Conservation (phyloP, 2,113 vertebrate genomes). For the Sinocyclocheilus anophthalmus region DNA sequence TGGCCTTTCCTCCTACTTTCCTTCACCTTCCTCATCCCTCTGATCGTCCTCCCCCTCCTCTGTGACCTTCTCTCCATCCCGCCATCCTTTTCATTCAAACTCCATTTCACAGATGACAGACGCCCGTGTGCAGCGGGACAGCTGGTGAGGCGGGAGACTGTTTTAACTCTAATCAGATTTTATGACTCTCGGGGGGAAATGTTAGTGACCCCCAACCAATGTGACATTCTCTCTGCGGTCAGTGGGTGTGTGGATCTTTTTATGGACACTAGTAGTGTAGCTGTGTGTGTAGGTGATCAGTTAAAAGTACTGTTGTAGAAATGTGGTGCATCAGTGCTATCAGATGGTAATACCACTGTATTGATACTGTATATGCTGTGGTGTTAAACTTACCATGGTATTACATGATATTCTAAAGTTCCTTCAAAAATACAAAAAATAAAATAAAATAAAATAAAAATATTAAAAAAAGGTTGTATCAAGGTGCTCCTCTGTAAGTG, state of each 20-base stretch:
- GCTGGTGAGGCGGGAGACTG: constrained; percentile 54
- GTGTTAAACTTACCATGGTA: too few species aligned
- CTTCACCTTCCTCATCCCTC: constrained; percentile 12
- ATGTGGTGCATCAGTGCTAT: too few species aligned
- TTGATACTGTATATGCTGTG: too few species aligned
- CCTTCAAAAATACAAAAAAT: too few species aligned
- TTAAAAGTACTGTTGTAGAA: too few species aligned
- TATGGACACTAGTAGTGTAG: not conserved
- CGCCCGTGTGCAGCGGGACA: constrained; percentile 62
- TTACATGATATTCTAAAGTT: too few species aligned
- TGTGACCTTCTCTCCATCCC: constrained; percentile 63
- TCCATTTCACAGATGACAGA: constrained; percentile 72
- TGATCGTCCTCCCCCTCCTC: constrained; percentile 39
- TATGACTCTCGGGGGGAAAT: constrained; percentile 69
- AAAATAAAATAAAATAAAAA: too few species aligned
- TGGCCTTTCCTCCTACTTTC: constrained; percentile 22
- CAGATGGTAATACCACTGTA: too few species aligned
- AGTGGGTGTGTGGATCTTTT: not conserved
- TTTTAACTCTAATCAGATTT: constrained; percentile 78
- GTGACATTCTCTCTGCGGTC: constrained; percentile 60
- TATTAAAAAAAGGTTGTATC: too few species aligned
- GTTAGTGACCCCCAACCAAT: constrained; percentile 56
- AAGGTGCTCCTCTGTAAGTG: too few species aligned
- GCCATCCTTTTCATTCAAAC: constrained; percentile 45
- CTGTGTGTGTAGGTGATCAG: not conserved